Evolutionary conservation across 2,797 vertebrate species (phyloP).

Genomic region (Mycteria americana): DNA sequence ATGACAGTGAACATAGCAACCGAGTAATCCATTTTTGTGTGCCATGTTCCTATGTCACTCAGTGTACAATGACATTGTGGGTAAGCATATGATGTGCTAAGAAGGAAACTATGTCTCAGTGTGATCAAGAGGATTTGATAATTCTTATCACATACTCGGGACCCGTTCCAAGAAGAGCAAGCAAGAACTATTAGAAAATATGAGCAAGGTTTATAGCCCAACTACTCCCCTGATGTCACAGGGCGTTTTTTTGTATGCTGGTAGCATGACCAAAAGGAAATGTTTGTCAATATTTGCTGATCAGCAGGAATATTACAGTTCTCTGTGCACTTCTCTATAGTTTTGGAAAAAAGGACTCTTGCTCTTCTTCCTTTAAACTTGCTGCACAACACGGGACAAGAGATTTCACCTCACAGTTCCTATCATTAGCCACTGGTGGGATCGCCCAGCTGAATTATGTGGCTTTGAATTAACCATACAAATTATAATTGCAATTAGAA

Average conservation of each 20-base stretch:
- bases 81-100: neutral
- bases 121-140: neutral
- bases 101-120: neutral
- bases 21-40: neutral
- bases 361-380: neutral
- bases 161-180: neutral
- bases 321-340: neutral
- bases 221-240: neutral
- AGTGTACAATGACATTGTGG: neutral
- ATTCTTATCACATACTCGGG: neutral
- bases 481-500: neutral
- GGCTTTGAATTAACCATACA: neutral
- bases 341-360: neutral
- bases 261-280: neutral
- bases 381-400: neutral
- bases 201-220: neutral
- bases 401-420: neutral
- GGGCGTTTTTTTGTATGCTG: neutral
- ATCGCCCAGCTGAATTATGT: neutral
- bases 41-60: accelerated
- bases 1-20: neutral
- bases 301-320: neutral
- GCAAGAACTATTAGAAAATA: neutral
- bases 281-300: neutral
- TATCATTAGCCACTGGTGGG: neutral